These are phyloP conservation scores for Standfussiana lucernea DNA, from an alignment of 2,888 invertebrate genomes.

Conservation along the genomic window DNA sequence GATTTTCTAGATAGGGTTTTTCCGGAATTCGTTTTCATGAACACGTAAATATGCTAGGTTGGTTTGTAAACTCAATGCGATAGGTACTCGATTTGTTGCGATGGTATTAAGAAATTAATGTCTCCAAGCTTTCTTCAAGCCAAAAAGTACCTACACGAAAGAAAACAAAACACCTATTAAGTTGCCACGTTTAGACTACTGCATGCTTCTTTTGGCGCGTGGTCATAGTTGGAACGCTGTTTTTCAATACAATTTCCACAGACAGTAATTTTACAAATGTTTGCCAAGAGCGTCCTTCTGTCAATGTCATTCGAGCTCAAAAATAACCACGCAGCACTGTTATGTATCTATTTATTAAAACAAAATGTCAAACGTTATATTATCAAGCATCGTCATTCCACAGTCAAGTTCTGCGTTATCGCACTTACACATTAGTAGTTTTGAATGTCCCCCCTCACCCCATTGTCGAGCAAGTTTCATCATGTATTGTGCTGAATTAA, in stretches of 20 bases:
- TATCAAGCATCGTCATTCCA: slow-evolving; percentile 10
- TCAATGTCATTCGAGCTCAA: neutral
- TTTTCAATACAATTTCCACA: neutral
- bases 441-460: slow-evolving; percentile 73
- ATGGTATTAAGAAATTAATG: neutral
- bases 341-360: neutral
- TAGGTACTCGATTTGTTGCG: neutral
- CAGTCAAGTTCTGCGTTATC: slow-evolving; percentile 73
- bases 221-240: neutral
- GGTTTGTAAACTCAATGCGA: neutral
- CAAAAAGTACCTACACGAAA: neutral
- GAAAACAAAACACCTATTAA: neutral
- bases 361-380: neutral
- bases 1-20: slow-evolving; percentile 31
- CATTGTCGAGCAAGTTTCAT: slow-evolving; percentile 72
- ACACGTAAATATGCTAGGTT: neutral
- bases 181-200: neutral
- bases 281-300: neutral
- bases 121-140: neutral
- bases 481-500: slow-evolving; percentile 73
- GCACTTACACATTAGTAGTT: slow-evolving; percentile 78
- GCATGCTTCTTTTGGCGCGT: neutral
- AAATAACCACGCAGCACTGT: neutral
- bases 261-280: neutral
- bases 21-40: slow-evolving; percentile 11